Evolutionary conservation across 1,140 invertebrate genomes (phyloP), one percentile per base, ranked within the genome.

Genomic region (Yoshiicerus persimilis): DNA sequence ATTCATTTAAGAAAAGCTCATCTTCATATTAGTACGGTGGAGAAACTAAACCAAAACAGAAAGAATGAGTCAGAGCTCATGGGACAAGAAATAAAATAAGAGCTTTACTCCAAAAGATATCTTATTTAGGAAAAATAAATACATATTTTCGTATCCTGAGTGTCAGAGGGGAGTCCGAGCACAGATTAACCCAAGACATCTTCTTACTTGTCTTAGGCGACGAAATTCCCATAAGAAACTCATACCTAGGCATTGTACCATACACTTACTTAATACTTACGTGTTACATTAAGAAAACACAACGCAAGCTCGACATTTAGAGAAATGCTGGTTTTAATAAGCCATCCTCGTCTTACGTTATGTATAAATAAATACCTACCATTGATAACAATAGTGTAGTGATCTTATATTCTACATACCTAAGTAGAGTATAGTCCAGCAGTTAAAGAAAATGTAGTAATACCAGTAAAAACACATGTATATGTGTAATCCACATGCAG

Each of bases 121-220:
- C 87, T 88, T 88, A 88, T 85, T 88, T 88, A 88, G 56, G 77
- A 47, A 84, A 88, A 36, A 80, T 36, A 80, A 88, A 88, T 88
- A 85, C 87, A 88, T 88, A 84, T 85, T 84, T 88, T 88, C 32
- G 80, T 88, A 80, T 87, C 87, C 83, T 64, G 41, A 83, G 41
- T 64, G 87, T 84, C 87, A 83, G 83, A 70, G 87, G 87, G 87
- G 87, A 85, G 87, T 84, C 77, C 13, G 11, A 34, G 10, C 20
- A 36, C 36, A 80, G 32, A 38, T 80, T n/a, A 80, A 23, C 13
- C 16, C 75, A 80, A 80, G 75, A 36, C 75, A 80, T 38, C 75
- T 34, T 80, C 62, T 32, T 39, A 34, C 47, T 77, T 83, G 86
- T 87, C 80, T 70, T 88, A 70, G 87, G 87, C 87, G 87, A 87